Conservation (phyloP, 2,113 vertebrate genomes). For the Saccopteryx bilineata region DNA sequence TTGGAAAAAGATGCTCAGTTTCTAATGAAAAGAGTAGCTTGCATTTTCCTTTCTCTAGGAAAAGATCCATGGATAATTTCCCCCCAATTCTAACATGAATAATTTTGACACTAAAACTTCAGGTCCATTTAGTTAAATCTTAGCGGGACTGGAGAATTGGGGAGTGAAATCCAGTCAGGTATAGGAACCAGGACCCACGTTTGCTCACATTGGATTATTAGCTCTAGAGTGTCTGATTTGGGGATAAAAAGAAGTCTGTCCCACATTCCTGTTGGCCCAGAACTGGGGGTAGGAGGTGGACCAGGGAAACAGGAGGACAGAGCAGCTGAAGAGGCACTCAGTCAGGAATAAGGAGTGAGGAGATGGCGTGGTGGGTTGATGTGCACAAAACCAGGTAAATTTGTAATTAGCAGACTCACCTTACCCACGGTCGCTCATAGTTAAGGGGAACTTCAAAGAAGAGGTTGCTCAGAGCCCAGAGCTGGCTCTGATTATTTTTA, state of each 20-base stretch:
- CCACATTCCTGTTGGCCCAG: constrained; percentile 1
- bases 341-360: not conserved
- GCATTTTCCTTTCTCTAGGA: not conserved
- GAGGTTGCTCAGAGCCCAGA: not conserved
- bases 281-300: not conserved
- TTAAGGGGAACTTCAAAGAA: not conserved
- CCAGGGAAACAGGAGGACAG: not conserved
- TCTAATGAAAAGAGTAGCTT: constrained; percentile 11
- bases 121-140: not conserved
- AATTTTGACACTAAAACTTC: not conserved
- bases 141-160: not conserved
- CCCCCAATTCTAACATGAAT: not conserved
- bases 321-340: not conserved
- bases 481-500: not conserved
- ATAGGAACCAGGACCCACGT: not conserved
- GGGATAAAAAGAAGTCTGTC: not conserved
- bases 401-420: not conserved
- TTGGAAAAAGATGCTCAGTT: constrained; percentile 43
- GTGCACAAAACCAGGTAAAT: not conserved
- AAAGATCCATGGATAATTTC: not conserved
- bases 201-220: constrained; percentile 17
- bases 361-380: not conserved
- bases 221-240: constrained; percentile 5
- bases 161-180: not conserved
- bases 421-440: not conserved